These are phyloP conservation scores for Lepidochitona cinerea DNA, from an alignment of 2,888 invertebrate genomes.

Conservation along the genomic window DNA sequence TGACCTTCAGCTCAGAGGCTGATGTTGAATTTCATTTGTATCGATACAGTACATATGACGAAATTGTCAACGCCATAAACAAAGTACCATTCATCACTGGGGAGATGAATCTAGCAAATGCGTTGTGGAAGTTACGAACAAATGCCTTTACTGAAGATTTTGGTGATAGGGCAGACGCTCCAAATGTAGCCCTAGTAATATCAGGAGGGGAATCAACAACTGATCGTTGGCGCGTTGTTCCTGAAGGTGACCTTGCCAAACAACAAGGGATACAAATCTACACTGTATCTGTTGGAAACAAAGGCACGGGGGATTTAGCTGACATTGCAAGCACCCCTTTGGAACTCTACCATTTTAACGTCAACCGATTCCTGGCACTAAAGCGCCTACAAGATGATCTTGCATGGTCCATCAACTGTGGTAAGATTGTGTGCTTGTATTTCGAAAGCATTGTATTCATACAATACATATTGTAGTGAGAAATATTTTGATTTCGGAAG, in stretches of 20 bases:
- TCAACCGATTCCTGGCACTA: background rate
- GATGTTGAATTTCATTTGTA: background rate
- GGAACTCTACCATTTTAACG: background rate
- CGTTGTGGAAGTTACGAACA: background rate
- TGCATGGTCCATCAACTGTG: background rate
- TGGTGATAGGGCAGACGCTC: background rate
- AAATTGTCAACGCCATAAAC: background rate
- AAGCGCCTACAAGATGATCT: background rate
- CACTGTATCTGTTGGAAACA: background rate
- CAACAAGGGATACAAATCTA: background rate
- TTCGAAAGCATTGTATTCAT: too few relatives aligned
- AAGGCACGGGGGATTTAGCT: background rate
- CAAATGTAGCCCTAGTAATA: background rate
- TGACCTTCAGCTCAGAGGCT: background rate
- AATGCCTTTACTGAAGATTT: background rate
- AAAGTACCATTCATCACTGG: background rate
- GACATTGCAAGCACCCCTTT: background rate
- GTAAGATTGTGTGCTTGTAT: background rate
- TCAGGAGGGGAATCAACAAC: background rate
- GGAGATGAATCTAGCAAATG: background rate
- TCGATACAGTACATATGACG: background rate
- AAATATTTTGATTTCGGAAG: too few relatives aligned
- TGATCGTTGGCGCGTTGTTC: background rate
- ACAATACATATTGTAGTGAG: too few relatives aligned
- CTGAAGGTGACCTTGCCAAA: background rate